Conservation (phyloP, 2,888 invertebrate species). For the Teleogryllus oceanicus region DNA sequence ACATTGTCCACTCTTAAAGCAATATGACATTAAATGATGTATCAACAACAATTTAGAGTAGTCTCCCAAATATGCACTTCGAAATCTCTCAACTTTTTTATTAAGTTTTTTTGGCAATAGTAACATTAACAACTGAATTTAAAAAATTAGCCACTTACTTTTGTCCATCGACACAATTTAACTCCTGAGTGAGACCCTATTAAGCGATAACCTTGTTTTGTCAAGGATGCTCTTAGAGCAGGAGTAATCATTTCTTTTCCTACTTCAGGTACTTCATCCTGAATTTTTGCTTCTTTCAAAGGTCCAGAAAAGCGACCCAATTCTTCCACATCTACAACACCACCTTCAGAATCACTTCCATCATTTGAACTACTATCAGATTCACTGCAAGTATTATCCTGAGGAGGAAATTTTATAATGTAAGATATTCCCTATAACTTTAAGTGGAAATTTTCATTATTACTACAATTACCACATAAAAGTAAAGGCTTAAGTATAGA, state of each 20-base stretch:
- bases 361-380: slow-evolving; percentile 28
- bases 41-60: too few relatives aligned
- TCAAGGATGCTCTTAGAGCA: slow-evolving; percentile 49
- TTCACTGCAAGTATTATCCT: slow-evolving; percentile 27
- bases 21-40: too few relatives aligned
- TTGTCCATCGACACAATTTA: slow-evolving; percentile 59
- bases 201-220: slow-evolving; percentile 57
- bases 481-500: not conserved
- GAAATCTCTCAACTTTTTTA: too few relatives aligned
- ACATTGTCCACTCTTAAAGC: too few relatives aligned
- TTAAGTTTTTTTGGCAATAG: not conserved
- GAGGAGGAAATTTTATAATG: not conserved
- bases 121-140: not conserved
- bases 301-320: slow-evolving; percentile 29
- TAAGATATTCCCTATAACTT: too few relatives aligned
- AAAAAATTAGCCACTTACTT: slow-evolving; percentile 43
- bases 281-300: slow-evolving; percentile 21
- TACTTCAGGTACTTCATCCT: not conserved
- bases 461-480: not conserved
- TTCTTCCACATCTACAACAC: slow-evolving; percentile 34
- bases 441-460: not conserved
- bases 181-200: slow-evolving; percentile 58
- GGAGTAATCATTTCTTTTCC: slow-evolving; percentile 55
- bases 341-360: slow-evolving; percentile 26
- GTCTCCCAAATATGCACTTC: too few relatives aligned